Evolutionary conservation across 2,888 invertebrate genomes (phyloP).

Genomic region (Ctenicera cuprea): DNA sequence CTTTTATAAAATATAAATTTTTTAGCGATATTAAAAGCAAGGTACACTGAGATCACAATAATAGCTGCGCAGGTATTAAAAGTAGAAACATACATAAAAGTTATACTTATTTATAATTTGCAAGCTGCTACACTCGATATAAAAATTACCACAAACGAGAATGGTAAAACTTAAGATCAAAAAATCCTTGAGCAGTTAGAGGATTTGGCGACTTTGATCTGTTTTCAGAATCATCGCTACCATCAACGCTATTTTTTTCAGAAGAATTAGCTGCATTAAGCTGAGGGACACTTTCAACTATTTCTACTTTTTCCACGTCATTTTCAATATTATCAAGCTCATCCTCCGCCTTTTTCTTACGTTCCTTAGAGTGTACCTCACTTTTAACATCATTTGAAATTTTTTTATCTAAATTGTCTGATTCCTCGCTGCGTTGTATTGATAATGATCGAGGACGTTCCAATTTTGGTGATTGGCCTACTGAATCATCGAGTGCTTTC

Average conservation of each 20-base stretch:
- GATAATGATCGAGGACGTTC: slow-evolving; percentile 74
- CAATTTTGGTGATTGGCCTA: slow-evolving; percentile 64
- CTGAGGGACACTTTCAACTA: slow-evolving; percentile 22
- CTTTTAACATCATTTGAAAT: slow-evolving; percentile 54
- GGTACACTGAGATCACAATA: slow-evolving; percentile 56
- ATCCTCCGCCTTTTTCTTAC: slow-evolving; percentile 46
- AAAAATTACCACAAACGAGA: slow-evolving; percentile 83
- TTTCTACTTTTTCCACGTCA: slow-evolving; percentile 32
- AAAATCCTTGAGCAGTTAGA: slow-evolving; percentile 80
- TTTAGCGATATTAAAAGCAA: slow-evolving; percentile 48
- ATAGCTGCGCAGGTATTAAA: slow-evolving; percentile 38
- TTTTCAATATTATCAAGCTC: slow-evolving; percentile 39
- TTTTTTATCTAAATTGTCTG: slow-evolving; percentile 58
- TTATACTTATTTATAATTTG: slow-evolving; percentile 17
- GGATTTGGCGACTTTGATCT: slow-evolving; percentile 69
- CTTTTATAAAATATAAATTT: slow-evolving; percentile 48
- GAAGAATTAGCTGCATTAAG: slow-evolving; percentile 7
- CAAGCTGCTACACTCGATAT: slow-evolving; percentile 20
- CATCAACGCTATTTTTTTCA: not conserved
- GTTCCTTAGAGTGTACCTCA: slow-evolving; percentile 52
- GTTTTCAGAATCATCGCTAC: slow-evolving; percentile 62
- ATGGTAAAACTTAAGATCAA: slow-evolving; percentile 87
- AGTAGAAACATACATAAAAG: slow-evolving; percentile 37
- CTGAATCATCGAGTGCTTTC: slow-evolving; percentile 51
- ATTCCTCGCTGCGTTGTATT: slow-evolving; percentile 73